Evolutionary conservation across 2,113 vertebrate species (phyloP).

Genomic region (Zosterops lateralis): DNA sequence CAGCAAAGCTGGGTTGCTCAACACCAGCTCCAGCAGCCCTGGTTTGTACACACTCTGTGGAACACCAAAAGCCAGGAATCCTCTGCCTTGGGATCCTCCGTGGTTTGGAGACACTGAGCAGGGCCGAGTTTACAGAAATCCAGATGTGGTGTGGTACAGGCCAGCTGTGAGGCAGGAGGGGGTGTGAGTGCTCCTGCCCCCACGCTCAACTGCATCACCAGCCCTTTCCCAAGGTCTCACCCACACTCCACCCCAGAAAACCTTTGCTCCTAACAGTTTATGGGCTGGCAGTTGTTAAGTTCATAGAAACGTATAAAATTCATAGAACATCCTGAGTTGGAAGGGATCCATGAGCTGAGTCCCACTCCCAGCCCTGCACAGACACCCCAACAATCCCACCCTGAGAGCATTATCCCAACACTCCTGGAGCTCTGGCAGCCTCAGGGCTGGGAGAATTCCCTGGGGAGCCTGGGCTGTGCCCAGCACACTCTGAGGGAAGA

Average conservation of each 20-base stretch:
- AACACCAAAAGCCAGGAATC: background rate
- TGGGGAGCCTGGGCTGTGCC: background rate
- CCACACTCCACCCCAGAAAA: accelerated
- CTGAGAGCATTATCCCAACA: accelerated
- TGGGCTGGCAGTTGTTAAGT: background rate
- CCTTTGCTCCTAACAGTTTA: background rate
- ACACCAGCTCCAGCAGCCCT: constrained; percentile 21
- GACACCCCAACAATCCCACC: background rate
- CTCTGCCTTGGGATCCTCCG: background rate
- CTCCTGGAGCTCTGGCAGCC: background rate
- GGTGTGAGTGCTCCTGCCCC: background rate
- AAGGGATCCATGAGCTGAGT: background rate
- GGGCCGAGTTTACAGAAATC: background rate
- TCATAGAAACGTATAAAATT: accelerated
- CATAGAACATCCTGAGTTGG: background rate
- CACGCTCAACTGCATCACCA: accelerated
- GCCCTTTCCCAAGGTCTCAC: background rate
- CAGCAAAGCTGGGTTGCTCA: background rate
- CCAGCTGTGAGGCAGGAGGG: background rate
- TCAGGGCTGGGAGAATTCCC: accelerated
- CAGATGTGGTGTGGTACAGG: accelerated
- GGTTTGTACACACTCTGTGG: background rate
- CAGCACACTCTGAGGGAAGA: background rate
- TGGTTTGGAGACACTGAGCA: background rate
- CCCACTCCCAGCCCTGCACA: background rate